Evolutionary conservation across 2,113 vertebrate genomes (phyloP), one percentile per base, ranked within the genome.

Genomic region (Malaclemys terrapin): DNA sequence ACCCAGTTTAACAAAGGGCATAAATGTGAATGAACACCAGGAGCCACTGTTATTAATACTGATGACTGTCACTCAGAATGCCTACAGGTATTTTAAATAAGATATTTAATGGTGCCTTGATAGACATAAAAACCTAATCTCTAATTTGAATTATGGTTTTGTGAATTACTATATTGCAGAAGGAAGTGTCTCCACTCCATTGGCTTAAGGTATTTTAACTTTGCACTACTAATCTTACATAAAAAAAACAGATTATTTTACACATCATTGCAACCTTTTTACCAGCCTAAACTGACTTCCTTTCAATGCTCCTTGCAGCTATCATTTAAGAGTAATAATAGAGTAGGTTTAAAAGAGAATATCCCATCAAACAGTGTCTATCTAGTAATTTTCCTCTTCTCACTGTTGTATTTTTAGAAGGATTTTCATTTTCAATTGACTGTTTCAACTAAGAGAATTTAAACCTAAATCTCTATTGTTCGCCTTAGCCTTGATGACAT

Each of bases 301-400:
- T 96, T 96, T 97, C 80, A 90, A 59, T 90, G 84, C 27, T 94
- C 84, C 88, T 95, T 95, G 65, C 89, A 96, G 84, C 89, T 94
- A 94, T 93, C 92, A 97, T 96, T 97, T 96, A 90, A 82, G 38
- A 94, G 88, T 97, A 97, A 97, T 96, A 97, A 95, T 75, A 97
- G 93, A 87, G 89, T 90, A 47, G 59, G 52, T 90, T 94, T 97
- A 91, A 93, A 93, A 96, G 84, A 84, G 93, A 97, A 96, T 85
- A 94, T 95, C 86, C 89, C 89, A 96, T 96, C 96, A 91, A 76
- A 91, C 24, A 76, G n/a, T 91, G 92, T 82, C 95, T 93, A 92
- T 95, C 80, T 89, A 95, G 92, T 84, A 97, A 96, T 97, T 97
- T 96, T 91, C 96, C 35, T 93, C 14, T 89, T 96, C 54, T 94